Evolutionary conservation across 2,113 vertebrate genomes (phyloP), one percentile per base, ranked within the genome.

Genomic region (Caranx melampygus): DNA sequence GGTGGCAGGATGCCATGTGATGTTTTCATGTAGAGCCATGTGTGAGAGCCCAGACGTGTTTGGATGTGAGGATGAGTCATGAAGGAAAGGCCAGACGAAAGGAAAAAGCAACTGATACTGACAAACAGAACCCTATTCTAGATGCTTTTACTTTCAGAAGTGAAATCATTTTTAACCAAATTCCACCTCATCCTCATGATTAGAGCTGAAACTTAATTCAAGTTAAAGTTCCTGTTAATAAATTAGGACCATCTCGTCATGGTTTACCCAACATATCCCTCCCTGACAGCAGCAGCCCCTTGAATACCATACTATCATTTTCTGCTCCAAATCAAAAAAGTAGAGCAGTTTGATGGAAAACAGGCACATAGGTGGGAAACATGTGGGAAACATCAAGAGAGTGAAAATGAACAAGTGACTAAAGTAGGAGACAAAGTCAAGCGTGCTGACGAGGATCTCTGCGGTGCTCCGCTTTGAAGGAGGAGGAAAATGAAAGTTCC

Each of bases 381-480:
- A 21, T 33, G 4, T 33, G 14, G 21, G 21, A 63, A 42, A 47
- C 63, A 73, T 64, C 63, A 16, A 18, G 59, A 66, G 60, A 69
- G 13, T 11, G 37, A 44, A 79, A 78, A 58, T 8, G 10, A 69
- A 58, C 3, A 18, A 33, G n/a, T 13, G n/a, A 37, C 34, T 16
- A 15, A 45, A 14, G 69, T 20, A 31, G 35, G 55, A 69, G 40
- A 78, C 49, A 73, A 78, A 76, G 59, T 70, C 52, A 69, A 77
- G 76, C 5, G 78, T 26, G 78, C 60, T 77, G 49, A 75, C 34
- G 37, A 58, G 52, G 34, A 55, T 37, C 37, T 83, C 65, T 60
- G 75, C 12, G 51, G 75, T 21, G 68, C 59, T 59, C 59, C 47
- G 35, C 78, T 79, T 79, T 82, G 58, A 74, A 76, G 35, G 35